These are phyloP conservation scores for Platyura marginata DNA, from an alignment of 1,140 invertebrate genomes.

Conservation along the genomic window DNA sequence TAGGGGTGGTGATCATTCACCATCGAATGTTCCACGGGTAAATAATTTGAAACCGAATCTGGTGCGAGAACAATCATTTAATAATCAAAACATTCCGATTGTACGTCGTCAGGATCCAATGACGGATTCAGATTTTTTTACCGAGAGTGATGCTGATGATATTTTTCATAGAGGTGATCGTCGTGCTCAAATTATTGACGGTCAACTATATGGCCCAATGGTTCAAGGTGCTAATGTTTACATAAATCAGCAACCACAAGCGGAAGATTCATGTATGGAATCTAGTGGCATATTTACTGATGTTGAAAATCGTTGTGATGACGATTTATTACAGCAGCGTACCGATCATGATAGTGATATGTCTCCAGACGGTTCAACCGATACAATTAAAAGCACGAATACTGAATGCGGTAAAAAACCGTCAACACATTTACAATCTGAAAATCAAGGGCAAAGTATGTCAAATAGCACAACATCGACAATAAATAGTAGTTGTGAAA, in stretches of 20 bases:
- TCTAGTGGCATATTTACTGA: slow-evolving; percentile 73
- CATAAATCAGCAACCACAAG: slow-evolving; percentile 25
- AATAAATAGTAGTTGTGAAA: background rate
- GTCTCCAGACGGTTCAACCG: slow-evolving; percentile 33
- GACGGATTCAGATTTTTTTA: slow-evolving; percentile 79
- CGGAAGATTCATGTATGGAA: slow-evolving; percentile 53
- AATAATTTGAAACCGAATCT: slow-evolving; percentile 8
- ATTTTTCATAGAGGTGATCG: slow-evolving; percentile 47
- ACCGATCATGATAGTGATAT: slow-evolving; percentile 21
- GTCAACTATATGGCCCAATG: slow-evolving; percentile 55
- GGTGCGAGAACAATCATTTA: slow-evolving; percentile 18
- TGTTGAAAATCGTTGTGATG: slow-evolving; percentile 43
- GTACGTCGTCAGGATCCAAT: slow-evolving; percentile 50
- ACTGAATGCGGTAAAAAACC: slow-evolving; percentile 15
- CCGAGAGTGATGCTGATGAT: slow-evolving; percentile 70
- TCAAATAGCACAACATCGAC: slow-evolving; percentile 1
- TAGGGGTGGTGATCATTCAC: slow-evolving; percentile 46
- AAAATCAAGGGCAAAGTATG: background rate
- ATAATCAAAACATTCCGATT: slow-evolving; percentile 6
- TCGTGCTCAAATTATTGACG: slow-evolving; percentile 61
- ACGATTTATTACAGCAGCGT: slow-evolving; percentile 14
- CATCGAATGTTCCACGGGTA: slow-evolving; percentile 17
- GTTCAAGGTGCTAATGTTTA: slow-evolving; percentile 23
- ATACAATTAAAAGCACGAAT: slow-evolving; percentile 15
- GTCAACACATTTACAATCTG: background rate